Evolutionary conservation across 2,888 invertebrate species (phyloP).

Genomic region (Drosophila pseudotalamancana): DNA sequence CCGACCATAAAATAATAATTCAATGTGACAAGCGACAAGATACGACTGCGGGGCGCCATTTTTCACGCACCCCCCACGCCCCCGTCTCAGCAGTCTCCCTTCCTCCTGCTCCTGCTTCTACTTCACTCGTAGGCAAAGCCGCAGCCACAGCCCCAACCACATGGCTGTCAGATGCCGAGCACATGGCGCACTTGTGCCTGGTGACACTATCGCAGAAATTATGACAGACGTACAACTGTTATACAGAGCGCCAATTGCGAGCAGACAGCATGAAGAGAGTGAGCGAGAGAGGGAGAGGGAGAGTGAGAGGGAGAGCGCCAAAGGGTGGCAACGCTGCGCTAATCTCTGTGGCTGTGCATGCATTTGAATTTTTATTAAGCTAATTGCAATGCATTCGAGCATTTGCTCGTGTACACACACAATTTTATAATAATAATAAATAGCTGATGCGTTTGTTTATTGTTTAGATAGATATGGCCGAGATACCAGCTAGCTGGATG

Average conservation of each 20-base stretch:
- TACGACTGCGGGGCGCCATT: slow-evolving; percentile 71
- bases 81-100: neutral
- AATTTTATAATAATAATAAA: slow-evolving; percentile 55
- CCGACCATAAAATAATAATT: slow-evolving; percentile 75
- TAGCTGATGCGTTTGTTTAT: slow-evolving; percentile 56
- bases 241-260: slow-evolving; percentile 18
- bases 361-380: slow-evolving; percentile 77
- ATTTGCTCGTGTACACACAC: slow-evolving; percentile 51
- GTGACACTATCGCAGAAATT: slow-evolving; percentile 70
- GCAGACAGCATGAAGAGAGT: neutral
- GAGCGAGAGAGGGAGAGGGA: neutral
- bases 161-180: slow-evolving; percentile 41
- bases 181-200: slow-evolving; percentile 61
- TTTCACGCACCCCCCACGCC: slow-evolving; percentile 57
- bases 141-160: neutral
- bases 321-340: slow-evolving; percentile 16
- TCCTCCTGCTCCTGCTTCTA: no score
- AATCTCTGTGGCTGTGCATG: slow-evolving; percentile 59
- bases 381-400: slow-evolving; percentile 64
- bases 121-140: neutral
- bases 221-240: slow-evolving; percentile 69
- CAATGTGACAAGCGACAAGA: slow-evolving; percentile 75
- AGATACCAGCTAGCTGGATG: slow-evolving; percentile 26
- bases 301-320: neutral
- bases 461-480: slow-evolving; percentile 42